Evolutionary conservation across 1,140 invertebrate species (phyloP).

Genomic region (Plutomurus gul): DNA sequence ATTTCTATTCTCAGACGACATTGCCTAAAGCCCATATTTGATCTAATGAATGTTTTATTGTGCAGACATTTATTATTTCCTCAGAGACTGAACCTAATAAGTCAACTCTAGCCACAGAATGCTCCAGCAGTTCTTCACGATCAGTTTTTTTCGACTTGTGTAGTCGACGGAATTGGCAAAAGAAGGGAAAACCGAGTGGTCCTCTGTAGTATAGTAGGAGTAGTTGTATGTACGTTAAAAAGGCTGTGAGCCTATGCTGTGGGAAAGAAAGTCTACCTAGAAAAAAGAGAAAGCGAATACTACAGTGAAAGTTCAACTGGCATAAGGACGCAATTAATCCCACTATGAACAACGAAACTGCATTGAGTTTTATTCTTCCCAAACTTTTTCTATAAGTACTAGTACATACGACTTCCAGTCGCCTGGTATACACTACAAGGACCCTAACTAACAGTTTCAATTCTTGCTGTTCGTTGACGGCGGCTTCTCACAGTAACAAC

Average conservation of each 20-base stretch:
- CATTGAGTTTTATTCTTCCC: background rate
- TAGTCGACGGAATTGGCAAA: too few species aligned
- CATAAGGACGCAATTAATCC: constrained; percentile 24
- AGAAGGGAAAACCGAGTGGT: too few species aligned
- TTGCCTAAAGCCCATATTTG: background rate
- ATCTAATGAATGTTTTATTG: constrained; percentile 28
- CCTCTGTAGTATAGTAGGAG: too few species aligned
- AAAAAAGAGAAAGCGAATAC: too few species aligned
- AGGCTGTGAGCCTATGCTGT: background rate
- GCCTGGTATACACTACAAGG: too few species aligned
- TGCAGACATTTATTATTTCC: background rate
- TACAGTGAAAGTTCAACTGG: background rate
- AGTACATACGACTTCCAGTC: too few species aligned
- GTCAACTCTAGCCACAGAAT: background rate
- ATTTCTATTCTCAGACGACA: background rate
- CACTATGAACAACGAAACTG: background rate
- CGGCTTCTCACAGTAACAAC: too few species aligned
- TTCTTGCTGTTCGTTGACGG: too few species aligned
- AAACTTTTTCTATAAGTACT: background rate
- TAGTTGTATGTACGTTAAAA: background rate
- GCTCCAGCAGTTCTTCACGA: background rate
- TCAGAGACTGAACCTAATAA: background rate
- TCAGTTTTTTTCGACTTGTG: too few species aligned
- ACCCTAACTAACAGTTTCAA: background rate
- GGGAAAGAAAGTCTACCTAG: background rate